Conservation (phyloP, 2,113 vertebrate species). For the Bettongia penicillata region DNA sequence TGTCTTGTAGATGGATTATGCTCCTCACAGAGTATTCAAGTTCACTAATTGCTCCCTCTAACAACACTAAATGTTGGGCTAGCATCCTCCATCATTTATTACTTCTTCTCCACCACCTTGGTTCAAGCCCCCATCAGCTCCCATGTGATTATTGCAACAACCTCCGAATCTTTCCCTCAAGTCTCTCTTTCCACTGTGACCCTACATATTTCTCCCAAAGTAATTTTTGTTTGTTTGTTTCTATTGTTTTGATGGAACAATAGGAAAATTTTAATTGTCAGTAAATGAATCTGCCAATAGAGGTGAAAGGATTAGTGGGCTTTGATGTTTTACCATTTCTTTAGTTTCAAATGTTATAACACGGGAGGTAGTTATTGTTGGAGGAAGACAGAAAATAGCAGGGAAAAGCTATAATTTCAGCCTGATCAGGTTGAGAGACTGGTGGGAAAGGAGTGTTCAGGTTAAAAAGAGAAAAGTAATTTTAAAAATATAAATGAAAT, state of each 20-base stretch:
- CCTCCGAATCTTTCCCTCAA: background rate
- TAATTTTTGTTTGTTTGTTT: background rate
- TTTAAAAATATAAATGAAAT: background rate
- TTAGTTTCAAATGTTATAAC: background rate
- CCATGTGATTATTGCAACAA: no score
- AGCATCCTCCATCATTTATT: background rate
- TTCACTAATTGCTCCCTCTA: background rate
- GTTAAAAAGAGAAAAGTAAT: background rate
- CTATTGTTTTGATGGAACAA: background rate
- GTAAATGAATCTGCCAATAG: background rate
- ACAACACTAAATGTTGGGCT: background rate
- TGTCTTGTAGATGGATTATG: background rate
- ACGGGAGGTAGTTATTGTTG: background rate
- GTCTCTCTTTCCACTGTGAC: background rate
- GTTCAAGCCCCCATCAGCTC: background rate
- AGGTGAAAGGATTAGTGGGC: background rate
- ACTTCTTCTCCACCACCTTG: background rate
- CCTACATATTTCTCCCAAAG: background rate
- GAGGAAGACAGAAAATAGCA: background rate
- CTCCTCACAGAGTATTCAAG: background rate
- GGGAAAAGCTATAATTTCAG: background rate
- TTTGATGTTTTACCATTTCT: background rate
- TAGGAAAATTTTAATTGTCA: background rate
- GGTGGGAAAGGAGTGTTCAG: background rate
- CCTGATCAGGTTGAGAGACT: background rate